Conservation (phyloP, 2,888 invertebrate species). For the Agonopterix arenella region DNA sequence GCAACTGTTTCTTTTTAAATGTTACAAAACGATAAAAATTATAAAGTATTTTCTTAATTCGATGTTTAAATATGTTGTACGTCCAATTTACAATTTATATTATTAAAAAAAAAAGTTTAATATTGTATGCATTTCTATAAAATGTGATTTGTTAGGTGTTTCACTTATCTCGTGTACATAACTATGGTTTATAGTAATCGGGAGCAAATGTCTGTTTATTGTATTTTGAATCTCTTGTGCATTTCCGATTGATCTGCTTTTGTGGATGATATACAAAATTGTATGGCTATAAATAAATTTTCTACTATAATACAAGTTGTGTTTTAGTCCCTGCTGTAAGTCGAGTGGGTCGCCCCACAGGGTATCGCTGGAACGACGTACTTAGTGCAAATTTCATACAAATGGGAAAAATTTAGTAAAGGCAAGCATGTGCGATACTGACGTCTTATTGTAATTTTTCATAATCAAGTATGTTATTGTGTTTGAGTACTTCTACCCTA, state of each 20-base stretch:
- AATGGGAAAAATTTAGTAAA: too few relatives aligned
- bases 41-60: slow-evolving; percentile 55
- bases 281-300: slow-evolving; percentile 63
- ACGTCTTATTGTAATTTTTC: too few relatives aligned
- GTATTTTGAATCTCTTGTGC: slow-evolving; percentile 69
- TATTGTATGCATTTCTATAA: slow-evolving; percentile 55
- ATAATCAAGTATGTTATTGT: too few relatives aligned
- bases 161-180: slow-evolving; percentile 47
- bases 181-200: slow-evolving; percentile 31
- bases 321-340: slow-evolving; percentile 12
- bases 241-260: slow-evolving; percentile 64
- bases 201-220: slow-evolving; percentile 56
- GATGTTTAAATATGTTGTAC: slow-evolving; percentile 50
- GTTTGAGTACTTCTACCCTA: too few relatives aligned
- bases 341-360: too few relatives aligned
- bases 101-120: slow-evolving; percentile 25
- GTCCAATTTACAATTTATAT: slow-evolving; percentile 62
- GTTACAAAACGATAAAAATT: slow-evolving; percentile 43
- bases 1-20: slow-evolving; percentile 44
- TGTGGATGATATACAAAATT: slow-evolving; percentile 57
- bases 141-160: slow-evolving; percentile 43
- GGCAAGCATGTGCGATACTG: too few relatives aligned
- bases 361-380: too few relatives aligned
- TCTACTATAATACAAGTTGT: slow-evolving; percentile 38
- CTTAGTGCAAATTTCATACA: too few relatives aligned